A percentile compares a stretch with the other conserved stretches of the same genome.
phyloP scores from a whole-genome alignment of 1,140 invertebrate genomes.

The Leucophenga varia region DNA sequence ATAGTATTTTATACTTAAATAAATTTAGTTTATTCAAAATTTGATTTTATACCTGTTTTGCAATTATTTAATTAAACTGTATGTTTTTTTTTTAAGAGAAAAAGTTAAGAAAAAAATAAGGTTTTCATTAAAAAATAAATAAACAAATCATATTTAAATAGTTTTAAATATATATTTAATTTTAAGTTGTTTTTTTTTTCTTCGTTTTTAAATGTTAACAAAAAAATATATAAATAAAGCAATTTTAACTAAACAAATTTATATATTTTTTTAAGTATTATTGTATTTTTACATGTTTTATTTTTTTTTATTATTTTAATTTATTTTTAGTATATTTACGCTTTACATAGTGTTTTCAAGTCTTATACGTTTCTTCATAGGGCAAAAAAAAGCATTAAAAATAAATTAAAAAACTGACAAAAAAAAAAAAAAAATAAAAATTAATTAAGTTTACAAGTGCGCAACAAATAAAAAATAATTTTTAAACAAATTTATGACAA shows the following conservation, averaged over 20 bases:
- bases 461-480: too few relatives aligned
- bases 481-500: too few relatives aligned
- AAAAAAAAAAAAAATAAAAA: too few relatives aligned
- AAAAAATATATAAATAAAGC: slow-evolving; percentile 23
- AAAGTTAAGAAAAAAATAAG: too few relatives aligned
- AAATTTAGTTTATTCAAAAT: slow-evolving; percentile 36
- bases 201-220: slow-evolving; percentile 5
- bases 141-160: slow-evolving; percentile 5
- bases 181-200: slow-evolving; percentile 1
- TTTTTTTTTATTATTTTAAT: slow-evolving; percentile 13
- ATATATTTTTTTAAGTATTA: slow-evolving; percentile 9
- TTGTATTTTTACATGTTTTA: slow-evolving; percentile 10
- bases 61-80: too few relatives aligned
- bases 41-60: slow-evolving; percentile 38
- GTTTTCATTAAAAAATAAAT: too few relatives aligned
- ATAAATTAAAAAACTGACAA: slow-evolving; percentile 34
- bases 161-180: slow-evolving; percentile 14
- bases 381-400: slow-evolving; percentile 42
- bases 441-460: too few relatives aligned
- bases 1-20: slow-evolving; percentile 15
- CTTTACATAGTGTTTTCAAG: slow-evolving; percentile 46
- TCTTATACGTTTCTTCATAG: slow-evolving; percentile 52
- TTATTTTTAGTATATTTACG: slow-evolving; percentile 4
- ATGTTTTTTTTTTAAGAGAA: too few relatives aligned
- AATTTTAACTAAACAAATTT: slow-evolving; percentile 35